These are phyloP conservation scores for Tetramorium bicarinatum DNA, from an alignment of 2,888 invertebrate genomes.

Conservation along the genomic window DNA sequence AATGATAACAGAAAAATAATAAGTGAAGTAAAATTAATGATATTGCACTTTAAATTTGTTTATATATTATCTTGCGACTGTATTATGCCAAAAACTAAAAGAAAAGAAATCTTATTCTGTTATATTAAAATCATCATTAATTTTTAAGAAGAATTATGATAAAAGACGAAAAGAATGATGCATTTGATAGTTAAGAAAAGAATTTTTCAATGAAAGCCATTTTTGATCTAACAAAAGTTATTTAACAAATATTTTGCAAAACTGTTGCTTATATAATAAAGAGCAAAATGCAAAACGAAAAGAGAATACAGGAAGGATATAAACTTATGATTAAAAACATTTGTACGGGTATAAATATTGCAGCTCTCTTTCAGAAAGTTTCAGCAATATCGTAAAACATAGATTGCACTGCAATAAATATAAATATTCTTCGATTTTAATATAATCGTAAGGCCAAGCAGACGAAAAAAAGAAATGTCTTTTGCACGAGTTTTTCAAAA, in stretches of 20 bases:
- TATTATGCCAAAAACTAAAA: neutral
- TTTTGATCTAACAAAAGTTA: neutral
- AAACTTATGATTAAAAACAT: constrained; percentile 12
- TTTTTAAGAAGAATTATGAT: neutral
- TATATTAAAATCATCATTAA: neutral
- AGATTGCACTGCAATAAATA: constrained; percentile 29
- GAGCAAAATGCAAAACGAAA: neutral
- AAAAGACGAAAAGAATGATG: neutral
- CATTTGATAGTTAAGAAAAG: constrained; percentile 7
- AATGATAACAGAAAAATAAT: neutral
- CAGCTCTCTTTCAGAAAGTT: constrained; percentile 15
- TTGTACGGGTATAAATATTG: constrained; percentile 11
- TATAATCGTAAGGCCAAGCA: constrained; percentile 12
- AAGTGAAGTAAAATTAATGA: neutral
- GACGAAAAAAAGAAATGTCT: constrained; percentile 6
- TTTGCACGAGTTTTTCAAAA: constrained; percentile 5
- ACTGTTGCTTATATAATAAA: neutral
- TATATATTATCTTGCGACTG: neutral
- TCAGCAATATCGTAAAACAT: constrained; percentile 5
- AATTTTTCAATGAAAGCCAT: neutral
- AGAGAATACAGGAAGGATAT: neutral
- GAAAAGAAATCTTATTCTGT: neutral
- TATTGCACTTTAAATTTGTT: constrained; percentile 6
- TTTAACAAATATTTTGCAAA: constrained; percentile 4
- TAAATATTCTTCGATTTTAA: constrained; percentile 13